Conservation (phyloP, 1,140 invertebrate species). For the Pogonus chalceus region DNA sequence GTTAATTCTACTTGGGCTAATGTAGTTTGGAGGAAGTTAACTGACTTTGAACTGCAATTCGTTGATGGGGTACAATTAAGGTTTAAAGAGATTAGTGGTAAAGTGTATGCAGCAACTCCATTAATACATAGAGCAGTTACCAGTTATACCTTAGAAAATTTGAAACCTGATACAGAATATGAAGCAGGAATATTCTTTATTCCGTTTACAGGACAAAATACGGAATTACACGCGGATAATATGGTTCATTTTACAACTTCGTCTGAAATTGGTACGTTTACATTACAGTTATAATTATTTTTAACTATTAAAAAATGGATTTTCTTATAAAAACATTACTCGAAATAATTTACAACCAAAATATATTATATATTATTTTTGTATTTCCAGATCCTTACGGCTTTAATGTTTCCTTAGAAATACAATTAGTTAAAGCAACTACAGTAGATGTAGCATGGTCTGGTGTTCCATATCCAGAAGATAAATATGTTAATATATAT, state of each 20-base stretch:
- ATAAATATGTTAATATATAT: conserved; percentile 86
- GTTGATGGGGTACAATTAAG: conserved; percentile 61
- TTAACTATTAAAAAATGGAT: too few relatives aligned
- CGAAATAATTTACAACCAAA: too few relatives aligned
- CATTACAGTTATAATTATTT: neutral
- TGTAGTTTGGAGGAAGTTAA: conserved; percentile 72
- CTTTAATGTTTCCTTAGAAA: conserved; percentile 66
- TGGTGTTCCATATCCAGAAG: conserved; percentile 75
- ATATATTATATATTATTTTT: too few relatives aligned
- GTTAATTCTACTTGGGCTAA: conserved; percentile 68
- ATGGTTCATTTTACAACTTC: conserved; percentile 53
- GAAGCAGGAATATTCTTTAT: conserved; percentile 69
- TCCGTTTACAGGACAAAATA: conserved; percentile 61
- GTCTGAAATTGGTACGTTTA: conserved; percentile 31
- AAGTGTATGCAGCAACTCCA: conserved; percentile 63
- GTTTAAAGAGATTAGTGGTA: conserved; percentile 60
- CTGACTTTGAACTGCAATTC: conserved; percentile 64
- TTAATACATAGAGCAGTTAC: conserved; percentile 66
- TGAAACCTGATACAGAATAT: conserved; percentile 61
- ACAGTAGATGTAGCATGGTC: conserved; percentile 69
- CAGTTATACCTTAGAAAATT: conserved; percentile 57
- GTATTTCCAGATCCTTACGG: conserved; percentile 59
- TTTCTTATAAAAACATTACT: too few relatives aligned
- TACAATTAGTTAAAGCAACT: conserved; percentile 60
- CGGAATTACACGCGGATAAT: conserved; percentile 58